Evolutionary conservation across 2,113 vertebrate genomes (phyloP).

Genomic region (Phycodurus eques): DNA sequence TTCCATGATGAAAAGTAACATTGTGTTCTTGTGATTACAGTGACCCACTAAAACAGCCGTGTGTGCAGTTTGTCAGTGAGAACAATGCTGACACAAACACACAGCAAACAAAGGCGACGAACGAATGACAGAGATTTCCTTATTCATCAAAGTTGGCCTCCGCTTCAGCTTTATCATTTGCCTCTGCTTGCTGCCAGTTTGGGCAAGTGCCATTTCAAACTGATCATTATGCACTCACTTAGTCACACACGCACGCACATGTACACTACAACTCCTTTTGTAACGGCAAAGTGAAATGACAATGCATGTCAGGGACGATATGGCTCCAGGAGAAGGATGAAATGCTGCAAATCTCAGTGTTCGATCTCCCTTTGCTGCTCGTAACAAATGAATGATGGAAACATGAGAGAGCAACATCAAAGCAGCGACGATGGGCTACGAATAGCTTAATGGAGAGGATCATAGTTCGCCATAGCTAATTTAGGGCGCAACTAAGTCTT

Average conservation of each 20-base stretch:
- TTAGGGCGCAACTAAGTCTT: constrained; percentile 41
- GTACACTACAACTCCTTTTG: constrained; percentile 17
- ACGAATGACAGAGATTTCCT: not conserved
- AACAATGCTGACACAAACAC: constrained; percentile 16
- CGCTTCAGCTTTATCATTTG: not conserved
- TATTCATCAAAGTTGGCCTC: constrained; percentile 4
- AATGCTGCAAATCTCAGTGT: constrained; percentile 1
- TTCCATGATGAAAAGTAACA: constrained; percentile 13
- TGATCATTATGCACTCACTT: constrained; percentile 15
- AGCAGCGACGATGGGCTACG: constrained; percentile 14
- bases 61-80: constrained; percentile 12
- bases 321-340: constrained; percentile 17
- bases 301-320: constrained; percentile 15
- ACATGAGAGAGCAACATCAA: constrained; percentile 32
- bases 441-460: constrained; percentile 34
- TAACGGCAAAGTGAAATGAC: constrained; percentile 37
- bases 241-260: not conserved
- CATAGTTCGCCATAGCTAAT: constrained; percentile 54
- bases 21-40: constrained; percentile 6
- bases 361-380: constrained; percentile 37
- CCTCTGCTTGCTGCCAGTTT: constrained; percentile 4
- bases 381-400: constrained; percentile 34
- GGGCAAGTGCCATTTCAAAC: constrained; percentile 20
- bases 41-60: constrained; percentile 6
- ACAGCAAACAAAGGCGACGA: not conserved